Base-by-base conservation (phyloP, 2,888 invertebrate species). In the Fragum sueziense region DNA sequence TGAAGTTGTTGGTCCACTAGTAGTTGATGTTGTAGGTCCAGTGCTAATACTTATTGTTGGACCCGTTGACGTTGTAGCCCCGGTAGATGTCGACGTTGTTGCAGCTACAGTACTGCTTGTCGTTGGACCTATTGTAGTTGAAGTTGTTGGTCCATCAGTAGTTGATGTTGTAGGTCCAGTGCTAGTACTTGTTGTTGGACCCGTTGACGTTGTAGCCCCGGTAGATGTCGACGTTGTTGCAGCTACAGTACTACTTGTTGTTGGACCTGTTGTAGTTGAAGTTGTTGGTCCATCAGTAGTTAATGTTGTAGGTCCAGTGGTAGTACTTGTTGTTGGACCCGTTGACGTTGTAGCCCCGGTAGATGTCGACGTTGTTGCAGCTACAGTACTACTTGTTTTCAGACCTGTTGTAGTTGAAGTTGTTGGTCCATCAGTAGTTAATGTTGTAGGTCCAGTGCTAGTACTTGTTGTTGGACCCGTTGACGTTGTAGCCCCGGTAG, bases 221-320 rank as follows among this genome's bases (percentile, higher is more conserved):
- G 52, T 52, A 7, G 52, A 52, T n/a, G 52, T n/a, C 52, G 65
- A 27, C 7, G 34, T 33, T 65, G 65, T 65, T 33, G 65, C 7
- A 31, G 33, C 17, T 29, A 68, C 68, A 61, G 57, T 34, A 27
- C 22, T 34, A 7, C 67, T 68, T 7, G 68, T 68, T 57, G 69
- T 69, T 17, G 74, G 20, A 34, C 29, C 27, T 52, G 59, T 68
- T 11, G 74, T 14, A 41, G 72, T n/a, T n/a, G 37, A 25, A 41
- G 27, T 31, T 4, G 61, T 61, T 61, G 61, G 31, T 22, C 29
- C 27, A 29, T 3, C 20, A 29, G 61, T 31, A 61, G 31, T n/a
- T 61, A 27, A 27, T 27, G 27, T 29, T 61, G 61, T 61, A n/a
- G 61, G 4, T n/a, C 31, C 17, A 11, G 61, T 61, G 17, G 25